These are phyloP conservation scores for Pogoniulus pusillus DNA, from an alignment of 2,797 vertebrate genomes.

Conservation along the genomic window DNA sequence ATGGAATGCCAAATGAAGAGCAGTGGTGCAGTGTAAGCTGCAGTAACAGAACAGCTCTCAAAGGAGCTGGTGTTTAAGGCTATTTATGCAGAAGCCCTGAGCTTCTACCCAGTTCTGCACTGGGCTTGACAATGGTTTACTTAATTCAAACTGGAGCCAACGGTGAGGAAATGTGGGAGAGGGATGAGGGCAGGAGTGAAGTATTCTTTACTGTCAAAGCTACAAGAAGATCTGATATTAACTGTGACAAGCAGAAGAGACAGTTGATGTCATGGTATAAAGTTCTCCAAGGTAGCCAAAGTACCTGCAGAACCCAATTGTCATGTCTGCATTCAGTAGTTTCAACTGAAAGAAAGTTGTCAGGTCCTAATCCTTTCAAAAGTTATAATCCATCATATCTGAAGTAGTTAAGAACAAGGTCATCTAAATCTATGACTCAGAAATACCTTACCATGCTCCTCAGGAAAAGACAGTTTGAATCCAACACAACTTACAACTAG, in stretches of 20 bases:
- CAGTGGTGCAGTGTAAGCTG: no score
- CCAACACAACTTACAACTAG: neutral
- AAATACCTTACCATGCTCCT: neutral
- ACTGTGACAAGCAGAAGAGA: neutral
- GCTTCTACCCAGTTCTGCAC: neutral
- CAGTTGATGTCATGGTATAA: neutral
- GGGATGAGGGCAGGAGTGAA: neutral
- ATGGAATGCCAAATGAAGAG: no score
- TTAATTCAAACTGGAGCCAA: neutral
- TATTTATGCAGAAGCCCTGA: neutral
- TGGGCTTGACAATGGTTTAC: neutral
- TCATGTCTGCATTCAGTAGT: neutral
- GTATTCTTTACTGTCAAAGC: neutral
- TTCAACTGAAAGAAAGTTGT: neutral
- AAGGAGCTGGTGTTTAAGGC: neutral
- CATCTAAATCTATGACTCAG: neutral
- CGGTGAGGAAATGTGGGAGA: neutral
- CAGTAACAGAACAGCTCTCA: neutral
- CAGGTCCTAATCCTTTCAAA: neutral
- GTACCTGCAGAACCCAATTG: neutral
- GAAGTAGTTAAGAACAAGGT: neutral
- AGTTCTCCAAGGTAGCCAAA: neutral
- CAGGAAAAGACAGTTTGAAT: neutral
- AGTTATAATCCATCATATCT: neutral
- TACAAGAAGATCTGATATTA: rapidly evolving